These are phyloP conservation scores for Chrysopa pallens DNA, from an alignment of 1,140 invertebrate species.

Conservation along the genomic window DNA sequence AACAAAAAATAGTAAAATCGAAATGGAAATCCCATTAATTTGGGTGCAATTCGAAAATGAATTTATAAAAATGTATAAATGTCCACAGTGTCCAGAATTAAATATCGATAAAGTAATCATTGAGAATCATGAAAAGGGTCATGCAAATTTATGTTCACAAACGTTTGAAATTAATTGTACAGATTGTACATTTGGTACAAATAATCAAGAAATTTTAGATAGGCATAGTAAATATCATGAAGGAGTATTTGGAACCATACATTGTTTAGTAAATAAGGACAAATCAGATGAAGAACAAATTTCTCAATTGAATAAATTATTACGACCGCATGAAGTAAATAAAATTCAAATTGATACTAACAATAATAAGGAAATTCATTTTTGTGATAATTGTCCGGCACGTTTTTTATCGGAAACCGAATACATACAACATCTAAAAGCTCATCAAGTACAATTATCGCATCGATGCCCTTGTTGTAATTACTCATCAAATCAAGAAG, in stretches of 20 bases:
- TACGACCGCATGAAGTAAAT: constrained; percentile 8
- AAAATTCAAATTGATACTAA: constrained; percentile 15
- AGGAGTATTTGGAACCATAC: constrained; percentile 45
- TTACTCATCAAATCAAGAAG: constrained; percentile 52
- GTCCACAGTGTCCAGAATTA: constrained; percentile 66
- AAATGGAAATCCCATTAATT: constrained; percentile 38
- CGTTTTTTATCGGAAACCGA: constrained; percentile 47
- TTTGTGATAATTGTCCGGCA: constrained; percentile 56
- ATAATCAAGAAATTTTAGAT: constrained; percentile 51
- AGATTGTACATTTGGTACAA: constrained; percentile 66
- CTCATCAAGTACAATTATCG: constrained; percentile 40
- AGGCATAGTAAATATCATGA: constrained; percentile 64
- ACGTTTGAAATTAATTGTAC: constrained; percentile 36
- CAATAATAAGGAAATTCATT: constrained; percentile 24
- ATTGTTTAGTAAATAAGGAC: constrained; percentile 44
- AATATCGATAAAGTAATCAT: constrained; percentile 62
- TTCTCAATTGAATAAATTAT: constrained; percentile 28
- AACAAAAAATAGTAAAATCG: constrained; percentile 15
- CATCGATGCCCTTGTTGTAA: constrained; percentile 58
- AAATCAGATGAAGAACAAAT: constrained; percentile 47
- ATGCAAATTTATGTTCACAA: constrained; percentile 20
- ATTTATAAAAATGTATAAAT: constrained; percentile 71
- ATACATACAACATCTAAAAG: constrained; percentile 42
- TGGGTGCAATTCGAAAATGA: constrained; percentile 53
- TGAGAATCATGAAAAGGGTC: constrained; percentile 73